Evolutionary conservation across 2,888 invertebrate species (phyloP).

Genomic region (Phasia obesa): DNA sequence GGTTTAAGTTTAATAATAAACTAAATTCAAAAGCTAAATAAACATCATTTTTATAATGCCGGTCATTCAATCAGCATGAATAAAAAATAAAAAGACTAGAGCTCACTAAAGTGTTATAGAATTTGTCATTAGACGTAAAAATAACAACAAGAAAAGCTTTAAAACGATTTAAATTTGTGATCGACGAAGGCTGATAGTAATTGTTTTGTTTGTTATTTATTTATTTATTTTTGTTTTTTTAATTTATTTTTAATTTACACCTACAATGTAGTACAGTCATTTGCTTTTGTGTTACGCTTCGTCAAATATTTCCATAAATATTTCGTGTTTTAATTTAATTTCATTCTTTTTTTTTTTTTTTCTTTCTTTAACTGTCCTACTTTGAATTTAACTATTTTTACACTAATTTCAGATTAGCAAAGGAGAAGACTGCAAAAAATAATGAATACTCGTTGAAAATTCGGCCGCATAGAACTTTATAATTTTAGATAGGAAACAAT

Average conservation of each 20-base stretch:
- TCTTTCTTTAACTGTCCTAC: conserved; percentile 22
- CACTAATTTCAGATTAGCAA: not conserved
- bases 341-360: not conserved
- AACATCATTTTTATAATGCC: conserved; percentile 76
- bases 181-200: conserved; percentile 35
- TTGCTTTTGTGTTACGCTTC: conserved; percentile 46
- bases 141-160: conserved; percentile 32
- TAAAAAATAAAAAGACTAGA: conserved; percentile 1
- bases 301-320: conserved; percentile 23
- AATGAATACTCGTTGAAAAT: too few relatives aligned
- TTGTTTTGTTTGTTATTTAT: conserved; percentile 18
- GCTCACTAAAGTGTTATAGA: conserved; percentile 1
- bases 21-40: conserved; percentile 75
- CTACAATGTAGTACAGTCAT: conserved; percentile 47
- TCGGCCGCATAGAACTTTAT: too few relatives aligned
- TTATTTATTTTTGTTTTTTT: conserved; percentile 3
- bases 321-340: conserved; percentile 3
- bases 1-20: conserved; percentile 73
- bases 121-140: conserved; percentile 32
- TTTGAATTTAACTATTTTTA: conserved; percentile 2
- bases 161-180: conserved; percentile 35
- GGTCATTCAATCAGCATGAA: conserved; percentile 24
- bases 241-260: conserved; percentile 25
- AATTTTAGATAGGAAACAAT: too few relatives aligned
- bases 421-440: too few relatives aligned